Percentiles rank a stretch among this genome's conserved stretches.
Conservation (phyloP, 2,797 vertebrate genomes). For the Acanthurus lineatus region DNA sequence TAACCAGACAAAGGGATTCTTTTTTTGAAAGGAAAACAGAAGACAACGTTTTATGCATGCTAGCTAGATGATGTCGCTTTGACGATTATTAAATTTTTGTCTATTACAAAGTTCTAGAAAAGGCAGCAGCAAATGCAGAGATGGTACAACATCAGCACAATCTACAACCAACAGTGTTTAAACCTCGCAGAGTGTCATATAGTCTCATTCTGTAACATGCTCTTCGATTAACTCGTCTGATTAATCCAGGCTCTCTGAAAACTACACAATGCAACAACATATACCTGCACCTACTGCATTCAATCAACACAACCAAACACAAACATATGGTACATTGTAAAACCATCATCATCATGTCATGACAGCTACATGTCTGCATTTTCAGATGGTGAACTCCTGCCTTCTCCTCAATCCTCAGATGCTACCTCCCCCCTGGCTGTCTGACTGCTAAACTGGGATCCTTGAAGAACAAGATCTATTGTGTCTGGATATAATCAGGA, state of each 20-base stretch:
- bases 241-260: slow-evolving; percentile 6
- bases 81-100: neutral
- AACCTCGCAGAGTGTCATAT: neutral
- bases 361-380: slow-evolving; percentile 38
- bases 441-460: slow-evolving; percentile 54
- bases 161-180: neutral
- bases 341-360: slow-evolving; percentile 39
- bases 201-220: neutral
- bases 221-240: neutral
- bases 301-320: slow-evolving; percentile 30
- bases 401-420: slow-evolving; percentile 33
- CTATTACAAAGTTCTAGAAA: neutral
- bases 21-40: neutral
- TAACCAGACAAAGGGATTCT: neutral
- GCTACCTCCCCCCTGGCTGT: slow-evolving; percentile 36
- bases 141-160: neutral
- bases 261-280: neutral
- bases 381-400: neutral
- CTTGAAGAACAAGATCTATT: slow-evolving; percentile 74
- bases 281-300: slow-evolving; percentile 13
- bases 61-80: slow-evolving; percentile 5
- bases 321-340: slow-evolving; percentile 36
- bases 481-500: slow-evolving; percentile 83
- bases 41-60: neutral
- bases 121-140: neutral